Conservation (phyloP, 2,113 vertebrate species). For the Proterorhinus semilunaris region DNA sequence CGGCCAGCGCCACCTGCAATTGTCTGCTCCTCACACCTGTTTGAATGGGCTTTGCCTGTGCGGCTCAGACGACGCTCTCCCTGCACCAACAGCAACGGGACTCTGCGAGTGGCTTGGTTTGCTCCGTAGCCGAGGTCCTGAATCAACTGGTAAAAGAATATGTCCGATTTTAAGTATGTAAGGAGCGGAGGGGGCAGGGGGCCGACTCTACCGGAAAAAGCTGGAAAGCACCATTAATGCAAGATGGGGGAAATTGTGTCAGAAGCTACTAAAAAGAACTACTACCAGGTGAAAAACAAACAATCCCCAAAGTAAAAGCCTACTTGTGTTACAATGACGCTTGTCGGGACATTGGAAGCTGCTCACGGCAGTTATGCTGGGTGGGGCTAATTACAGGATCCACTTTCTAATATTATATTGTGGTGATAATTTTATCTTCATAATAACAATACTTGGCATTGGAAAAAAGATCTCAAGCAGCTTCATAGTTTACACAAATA, state of each 20-base stretch:
- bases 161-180: slow-evolving; percentile 55
- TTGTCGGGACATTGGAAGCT: neutral
- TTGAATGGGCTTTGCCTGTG: slow-evolving; percentile 69
- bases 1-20: slow-evolving; percentile 63
- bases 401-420: neutral
- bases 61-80: slow-evolving; percentile 29
- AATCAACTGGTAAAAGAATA: slow-evolving; percentile 40
- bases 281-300: neutral
- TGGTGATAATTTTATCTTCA: neutral
- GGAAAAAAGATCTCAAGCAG: neutral
- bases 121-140: slow-evolving; percentile 27
- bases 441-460: neutral
- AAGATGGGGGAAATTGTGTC: neutral
- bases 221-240: neutral
- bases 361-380: neutral
- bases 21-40: slow-evolving; percentile 77
- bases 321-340: neutral
- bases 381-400: neutral
- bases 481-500: neutral
- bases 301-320: too few species aligned
- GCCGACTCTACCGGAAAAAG: slow-evolving; percentile 11
- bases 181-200: slow-evolving; percentile 32
- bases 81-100: slow-evolving; percentile 19
- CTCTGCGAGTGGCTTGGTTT: slow-evolving; percentile 22
- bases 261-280: neutral